These are phyloP conservation scores for Piaya cayana DNA, from an alignment of 2,113 vertebrate genomes.

Conservation along the genomic window DNA sequence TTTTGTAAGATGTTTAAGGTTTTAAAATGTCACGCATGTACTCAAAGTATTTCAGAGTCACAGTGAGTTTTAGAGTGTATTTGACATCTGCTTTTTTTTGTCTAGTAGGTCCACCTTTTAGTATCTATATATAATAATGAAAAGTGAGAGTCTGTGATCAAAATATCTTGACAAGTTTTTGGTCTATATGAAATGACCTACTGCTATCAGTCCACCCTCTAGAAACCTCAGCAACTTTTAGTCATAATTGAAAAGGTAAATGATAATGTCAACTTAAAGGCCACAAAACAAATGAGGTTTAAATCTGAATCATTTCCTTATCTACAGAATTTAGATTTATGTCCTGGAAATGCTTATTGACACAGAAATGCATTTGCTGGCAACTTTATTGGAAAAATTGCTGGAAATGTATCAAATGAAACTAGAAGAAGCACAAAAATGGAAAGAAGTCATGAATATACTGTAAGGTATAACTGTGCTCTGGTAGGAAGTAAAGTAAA, in stretches of 20 bases:
- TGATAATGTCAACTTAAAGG: constrained; percentile 36
- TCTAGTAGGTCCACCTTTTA: not conserved
- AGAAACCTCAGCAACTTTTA: constrained; percentile 39
- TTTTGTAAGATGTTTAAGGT: not conserved
- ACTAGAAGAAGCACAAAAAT: not conserved
- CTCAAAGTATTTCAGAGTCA: not conserved
- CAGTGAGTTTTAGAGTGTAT: not conserved
- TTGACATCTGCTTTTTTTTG: not conserved
- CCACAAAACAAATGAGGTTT: constrained; percentile 12
- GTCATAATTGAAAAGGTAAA: constrained; percentile 37
- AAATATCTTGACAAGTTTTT: not conserved
- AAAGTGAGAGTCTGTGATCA: not conserved
- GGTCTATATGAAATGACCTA: not conserved
- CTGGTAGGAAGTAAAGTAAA: not conserved
- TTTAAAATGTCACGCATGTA: not conserved
- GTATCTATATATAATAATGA: not conserved
- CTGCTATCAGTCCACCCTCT: constrained; percentile 18
- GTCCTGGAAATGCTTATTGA: constrained; percentile 37
- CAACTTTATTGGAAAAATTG: not conserved
- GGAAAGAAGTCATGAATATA: not conserved
- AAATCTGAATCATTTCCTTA: not conserved
- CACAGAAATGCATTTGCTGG: constrained; percentile 24
- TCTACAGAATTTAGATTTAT: constrained; percentile 17
- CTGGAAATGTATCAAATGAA: not conserved
- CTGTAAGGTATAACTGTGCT: not conserved